A percentile compares a stretch with the other conserved stretches of the same genome.
phyloP scores from a whole-genome alignment of 2,797 vertebrate genomes.

The Pangasius krempfi region DNA sequence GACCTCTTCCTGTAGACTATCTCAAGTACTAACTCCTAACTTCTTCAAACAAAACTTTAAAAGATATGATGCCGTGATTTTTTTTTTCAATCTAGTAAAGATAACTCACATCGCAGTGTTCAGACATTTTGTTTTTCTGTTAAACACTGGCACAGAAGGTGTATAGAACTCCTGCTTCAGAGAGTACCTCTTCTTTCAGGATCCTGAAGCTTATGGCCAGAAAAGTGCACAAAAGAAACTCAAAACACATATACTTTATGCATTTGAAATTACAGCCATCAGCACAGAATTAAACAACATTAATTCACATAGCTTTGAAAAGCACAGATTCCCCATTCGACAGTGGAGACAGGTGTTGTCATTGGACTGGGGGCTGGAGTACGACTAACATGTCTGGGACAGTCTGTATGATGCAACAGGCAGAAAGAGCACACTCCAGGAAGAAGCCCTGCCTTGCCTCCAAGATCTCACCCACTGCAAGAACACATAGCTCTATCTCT shows the following conservation, averaged over 20 bases:
- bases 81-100: neutral
- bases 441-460: slow-evolving; percentile 19
- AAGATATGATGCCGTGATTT: neutral
- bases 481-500: slow-evolving; percentile 14
- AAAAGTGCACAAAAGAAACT: neutral
- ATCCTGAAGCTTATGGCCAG: neutral
- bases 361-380: slow-evolving; percentile 22
- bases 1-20: neutral
- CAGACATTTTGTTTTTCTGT: neutral
- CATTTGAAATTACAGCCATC: neutral
- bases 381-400: slow-evolving; percentile 23
- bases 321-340: neutral
- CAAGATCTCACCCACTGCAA: slow-evolving; percentile 9
- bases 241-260: neutral
- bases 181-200: neutral
- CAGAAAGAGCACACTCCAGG: slow-evolving; percentile 32
- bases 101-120: neutral
- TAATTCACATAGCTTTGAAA: slow-evolving; percentile 4
- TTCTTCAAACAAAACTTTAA: neutral
- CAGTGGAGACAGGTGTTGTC: slow-evolving; percentile 16
- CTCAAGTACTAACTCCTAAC: neutral
- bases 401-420: slow-evolving; percentile 46
- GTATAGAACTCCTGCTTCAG: neutral
- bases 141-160: neutral
- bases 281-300: neutral